Evolutionary conservation across 2,888 invertebrate species (phyloP), one percentile per base, ranked within the genome.

Genomic region (Aphelenchoides bicaudatus): DNA sequence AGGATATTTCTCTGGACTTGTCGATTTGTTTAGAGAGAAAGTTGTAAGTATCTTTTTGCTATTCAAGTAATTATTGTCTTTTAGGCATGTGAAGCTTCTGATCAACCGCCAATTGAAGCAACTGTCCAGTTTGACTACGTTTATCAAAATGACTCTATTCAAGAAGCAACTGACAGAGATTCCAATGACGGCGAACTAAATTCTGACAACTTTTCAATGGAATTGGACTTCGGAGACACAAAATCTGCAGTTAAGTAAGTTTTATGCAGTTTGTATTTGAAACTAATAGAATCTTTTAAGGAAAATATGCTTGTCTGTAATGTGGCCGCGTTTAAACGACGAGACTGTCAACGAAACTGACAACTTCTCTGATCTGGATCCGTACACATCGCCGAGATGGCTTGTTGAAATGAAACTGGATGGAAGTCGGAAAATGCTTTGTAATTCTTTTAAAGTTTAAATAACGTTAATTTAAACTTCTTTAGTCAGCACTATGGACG

Each of bases 11-110:
- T 21, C 80, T 74, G 86, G 86, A 2, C 83, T 94, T 49, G 82
- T 91, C 37, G 87, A 88, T 71, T 82, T 94, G 63, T 94, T 96
- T 79, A 91, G 90, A 81, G 88, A 88, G 25, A 94, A 85, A 85
- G 88, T 78, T 85, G 87, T 82, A 52, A 54, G 65, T 31, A n/a
- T n/a, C n/a, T n/a, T n/a, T n/a, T n/a, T n/a, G n/a, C n/a, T n/a
- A n/a, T n/a, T n/a, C n/a, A 47, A 56, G 5, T 23, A 25, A 47
- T 59, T 34, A 19, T 16, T 51, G 1, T 55, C 4, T 34, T 59
- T 25, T 34, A 62, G 62, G 43, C 46, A 2, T 25, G 65, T 13
- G 31, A 27, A 1, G 53, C 28, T 6, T 5, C 50, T 19, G 43
- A 8, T 21, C 10, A 5, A 8, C 28, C 39, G 28, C 37, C 8